phyloP scores from a whole-genome alignment of 2,113 vertebrate genomes.

The Ascaphus truei region DNA sequence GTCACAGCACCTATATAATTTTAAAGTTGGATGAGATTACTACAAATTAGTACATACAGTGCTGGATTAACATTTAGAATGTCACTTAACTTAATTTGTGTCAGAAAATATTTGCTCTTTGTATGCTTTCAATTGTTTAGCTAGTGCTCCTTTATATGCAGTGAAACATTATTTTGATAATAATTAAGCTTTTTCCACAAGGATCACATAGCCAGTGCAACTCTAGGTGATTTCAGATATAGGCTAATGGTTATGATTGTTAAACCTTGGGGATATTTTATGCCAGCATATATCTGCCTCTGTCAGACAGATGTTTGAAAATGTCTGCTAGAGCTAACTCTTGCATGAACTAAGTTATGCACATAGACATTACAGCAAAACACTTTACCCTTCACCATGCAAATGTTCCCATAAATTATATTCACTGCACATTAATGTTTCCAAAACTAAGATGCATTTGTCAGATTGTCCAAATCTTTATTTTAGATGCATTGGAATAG shows the following conservation, averaged over 20 bases:
- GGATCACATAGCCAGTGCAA: not conserved
- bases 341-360: slow-evolving; percentile 16
- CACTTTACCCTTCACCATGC: slow-evolving; percentile 13
- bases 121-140: not conserved
- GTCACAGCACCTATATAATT: no score
- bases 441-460: slow-evolving; percentile 24
- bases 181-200: not conserved
- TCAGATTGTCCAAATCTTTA: slow-evolving; percentile 7
- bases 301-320: not conserved
- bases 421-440: slow-evolving; percentile 33
- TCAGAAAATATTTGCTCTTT: no score
- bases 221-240: not conserved
- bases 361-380: not conserved
- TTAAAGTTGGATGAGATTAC: no score
- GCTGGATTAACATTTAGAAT: no score
- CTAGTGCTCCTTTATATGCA: not conserved
- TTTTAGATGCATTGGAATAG: slow-evolving; percentile 12
- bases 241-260: slow-evolving; percentile 9
- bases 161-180: not conserved
- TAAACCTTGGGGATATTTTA: slow-evolving; percentile 20
- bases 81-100: no score
- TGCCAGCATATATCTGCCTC: slow-evolving; percentile 12
- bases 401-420: slow-evolving; percentile 27
- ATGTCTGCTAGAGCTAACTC: slow-evolving; percentile 1
- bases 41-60: no score